phyloP scores from a whole-genome alignment of 2,113 vertebrate species.

The Dryoscopus gambensis region DNA sequence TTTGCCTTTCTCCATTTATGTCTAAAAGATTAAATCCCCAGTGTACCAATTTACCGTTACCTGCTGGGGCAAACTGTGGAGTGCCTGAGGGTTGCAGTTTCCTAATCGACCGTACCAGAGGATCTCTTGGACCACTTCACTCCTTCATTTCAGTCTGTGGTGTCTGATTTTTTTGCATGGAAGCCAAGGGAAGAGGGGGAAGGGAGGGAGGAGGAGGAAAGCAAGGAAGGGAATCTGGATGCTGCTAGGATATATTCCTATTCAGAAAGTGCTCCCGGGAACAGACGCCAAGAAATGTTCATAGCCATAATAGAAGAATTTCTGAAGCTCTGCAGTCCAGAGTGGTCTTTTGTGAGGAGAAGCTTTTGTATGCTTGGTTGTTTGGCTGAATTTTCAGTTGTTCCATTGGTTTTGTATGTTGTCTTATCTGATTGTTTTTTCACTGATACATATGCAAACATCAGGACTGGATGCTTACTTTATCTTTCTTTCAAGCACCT shows the following conservation, averaged over 20 bases:
- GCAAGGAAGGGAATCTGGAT: background rate
- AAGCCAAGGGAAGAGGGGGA: background rate
- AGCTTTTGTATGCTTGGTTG: rapidly evolving
- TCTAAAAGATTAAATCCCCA: background rate
- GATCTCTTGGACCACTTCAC: background rate
- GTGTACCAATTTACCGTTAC: background rate
- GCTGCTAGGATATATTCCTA: background rate
- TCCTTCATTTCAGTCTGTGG: background rate
- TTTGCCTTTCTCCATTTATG: background rate
- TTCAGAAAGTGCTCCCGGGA: background rate
- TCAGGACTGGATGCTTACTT: background rate
- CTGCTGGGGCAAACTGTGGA: background rate
- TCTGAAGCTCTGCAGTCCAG: background rate
- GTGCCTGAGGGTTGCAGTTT: background rate
- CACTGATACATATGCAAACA: background rate
- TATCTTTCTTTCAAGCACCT: background rate
- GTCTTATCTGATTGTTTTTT: background rate
- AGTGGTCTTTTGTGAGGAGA: background rate
- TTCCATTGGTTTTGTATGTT: background rate
- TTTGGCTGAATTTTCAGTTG: background rate
- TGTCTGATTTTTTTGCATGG: background rate
- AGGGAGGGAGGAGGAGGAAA: background rate
- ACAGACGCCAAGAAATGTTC: background rate
- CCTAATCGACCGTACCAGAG: background rate
- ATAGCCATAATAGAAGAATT: background rate